These are phyloP conservation scores for Poeciliopsis turneri DNA, from an alignment of 2,797 vertebrate genomes.

Conservation along the genomic window DNA sequence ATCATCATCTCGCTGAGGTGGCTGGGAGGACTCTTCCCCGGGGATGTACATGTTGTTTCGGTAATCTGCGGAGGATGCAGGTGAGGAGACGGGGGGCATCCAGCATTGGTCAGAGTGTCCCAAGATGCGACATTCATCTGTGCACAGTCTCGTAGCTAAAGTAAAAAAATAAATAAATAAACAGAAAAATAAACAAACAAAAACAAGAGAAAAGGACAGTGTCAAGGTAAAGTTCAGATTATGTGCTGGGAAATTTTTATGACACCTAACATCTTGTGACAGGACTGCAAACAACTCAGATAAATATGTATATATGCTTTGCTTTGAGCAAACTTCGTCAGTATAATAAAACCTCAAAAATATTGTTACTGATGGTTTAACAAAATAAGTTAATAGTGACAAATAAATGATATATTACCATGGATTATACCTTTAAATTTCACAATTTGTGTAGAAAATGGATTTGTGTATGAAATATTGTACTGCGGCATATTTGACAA, in stretches of 20 bases:
- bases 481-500: not conserved
- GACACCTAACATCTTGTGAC: not conserved
- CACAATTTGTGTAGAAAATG: not conserved
- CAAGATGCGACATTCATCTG: conserved; percentile 94
- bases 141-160: conserved; percentile 93
- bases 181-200: not conserved
- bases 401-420: not conserved
- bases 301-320: not conserved
- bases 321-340: not conserved
- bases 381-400: not conserved
- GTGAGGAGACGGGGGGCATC: conserved; percentile 94
- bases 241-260: not conserved
- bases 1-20: conserved; percentile 84
- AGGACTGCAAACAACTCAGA: not conserved
- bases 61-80: conserved; percentile 89
- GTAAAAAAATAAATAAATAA: not conserved
- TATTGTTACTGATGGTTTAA: not conserved
- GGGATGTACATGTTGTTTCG: conserved; percentile 97
- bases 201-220: not conserved
- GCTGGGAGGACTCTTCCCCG: conserved; percentile 87
- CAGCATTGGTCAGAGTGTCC: conserved; percentile 99
- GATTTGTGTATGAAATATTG: not conserved
- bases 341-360: not conserved
- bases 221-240: conserved; percentile 10
- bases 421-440: not conserved